phyloP scores from a whole-genome alignment of 1,140 invertebrate genomes.

The Drosophila lowei region DNA sequence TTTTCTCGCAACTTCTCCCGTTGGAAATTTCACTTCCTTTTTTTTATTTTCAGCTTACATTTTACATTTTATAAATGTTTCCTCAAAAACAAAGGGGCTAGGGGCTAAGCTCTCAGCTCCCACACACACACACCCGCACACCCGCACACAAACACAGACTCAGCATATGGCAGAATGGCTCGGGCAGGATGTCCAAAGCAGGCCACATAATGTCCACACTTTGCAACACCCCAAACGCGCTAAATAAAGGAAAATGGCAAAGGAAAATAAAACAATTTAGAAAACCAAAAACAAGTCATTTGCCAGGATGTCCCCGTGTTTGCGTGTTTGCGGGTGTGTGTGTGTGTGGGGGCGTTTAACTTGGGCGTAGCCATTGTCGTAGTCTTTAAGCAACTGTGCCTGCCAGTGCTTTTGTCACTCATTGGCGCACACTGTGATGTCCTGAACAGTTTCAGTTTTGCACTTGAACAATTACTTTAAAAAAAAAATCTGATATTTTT shows the following conservation, averaged over 20 bases:
- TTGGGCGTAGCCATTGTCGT: slow-evolving; percentile 65
- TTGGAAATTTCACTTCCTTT: neutral
- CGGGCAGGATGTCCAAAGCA: slow-evolving; percentile 39
- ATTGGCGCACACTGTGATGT: slow-evolving; percentile 27
- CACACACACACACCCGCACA: neutral
- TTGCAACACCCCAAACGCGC: slow-evolving; percentile 42
- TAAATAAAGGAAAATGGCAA: slow-evolving; percentile 47
- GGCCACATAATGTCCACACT: slow-evolving; percentile 13
- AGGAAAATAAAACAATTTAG: slow-evolving; percentile 59
- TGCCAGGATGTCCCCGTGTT: slow-evolving; percentile 39
- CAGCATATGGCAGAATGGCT: slow-evolving; percentile 62
- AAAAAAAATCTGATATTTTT: neutral
- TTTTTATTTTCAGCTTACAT: slow-evolving; percentile 6
- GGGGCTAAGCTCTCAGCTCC: neutral
- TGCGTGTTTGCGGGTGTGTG: slow-evolving; percentile 6
- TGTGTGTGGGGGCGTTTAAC: slow-evolving; percentile 46
- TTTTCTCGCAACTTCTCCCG: no score
- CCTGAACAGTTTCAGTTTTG: slow-evolving; percentile 38
- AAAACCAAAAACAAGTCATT: slow-evolving; percentile 70
- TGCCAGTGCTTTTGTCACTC: slow-evolving; percentile 29
- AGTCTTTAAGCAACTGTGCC: slow-evolving; percentile 35
- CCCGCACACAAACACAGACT: slow-evolving; percentile 11
- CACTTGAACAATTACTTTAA: slow-evolving; percentile 24
- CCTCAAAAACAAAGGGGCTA: neutral
- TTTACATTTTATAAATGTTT: slow-evolving; percentile 10